Base-by-base conservation (phyloP, 64 coral and sea anemone genomes). In the Dendronephthya gigantea region DNA sequence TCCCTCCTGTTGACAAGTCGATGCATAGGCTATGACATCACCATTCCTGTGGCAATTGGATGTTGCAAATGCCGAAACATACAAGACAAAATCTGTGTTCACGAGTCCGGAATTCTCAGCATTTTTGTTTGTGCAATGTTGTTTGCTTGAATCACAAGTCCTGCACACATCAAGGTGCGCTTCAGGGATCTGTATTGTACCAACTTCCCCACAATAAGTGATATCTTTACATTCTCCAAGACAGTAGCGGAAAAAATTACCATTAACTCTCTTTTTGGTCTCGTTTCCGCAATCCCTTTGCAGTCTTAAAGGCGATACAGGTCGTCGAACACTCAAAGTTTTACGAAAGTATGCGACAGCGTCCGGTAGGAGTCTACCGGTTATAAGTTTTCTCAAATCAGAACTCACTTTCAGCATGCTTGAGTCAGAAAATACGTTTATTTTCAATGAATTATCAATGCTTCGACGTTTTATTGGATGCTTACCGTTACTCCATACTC, bases 71-170 rank as follows among this genome's bases (percentile, higher is more conserved):
- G 89, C 88, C 10, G 90, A 91, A 37, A 98, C 43, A 68, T 91
- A 98, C 35, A 98, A 56, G 25, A 98, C 82, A 34, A 98, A 98
- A 40, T 98, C 95, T 48, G 87, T 91, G 17, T 93, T 59, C 4
- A 84, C 75, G 19, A 91, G 86, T 31, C 81, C 83, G 27, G 79
- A 66, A 59, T 83, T 48, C 39, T 55, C 33, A 13, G 66, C 82
- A 39, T 69, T 85, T 22, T 70, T 92, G 66, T 86, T 87, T 38
- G 29, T 68, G 48, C 95, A 98, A 40, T 93, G 84, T 8, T 72
- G 14, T n/a, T 87, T 84, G 28, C 66, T 50, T 4, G 76, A 43
- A 23, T 98, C 85, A 35, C 95, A 98, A 29, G 89, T 40, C 25
- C 95, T 87, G 82, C 95, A 98, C 1, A 88, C 50, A 37, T 93